phyloP scores from a whole-genome alignment of 2,797 vertebrate genomes.

The Enteromius anoplus region DNA sequence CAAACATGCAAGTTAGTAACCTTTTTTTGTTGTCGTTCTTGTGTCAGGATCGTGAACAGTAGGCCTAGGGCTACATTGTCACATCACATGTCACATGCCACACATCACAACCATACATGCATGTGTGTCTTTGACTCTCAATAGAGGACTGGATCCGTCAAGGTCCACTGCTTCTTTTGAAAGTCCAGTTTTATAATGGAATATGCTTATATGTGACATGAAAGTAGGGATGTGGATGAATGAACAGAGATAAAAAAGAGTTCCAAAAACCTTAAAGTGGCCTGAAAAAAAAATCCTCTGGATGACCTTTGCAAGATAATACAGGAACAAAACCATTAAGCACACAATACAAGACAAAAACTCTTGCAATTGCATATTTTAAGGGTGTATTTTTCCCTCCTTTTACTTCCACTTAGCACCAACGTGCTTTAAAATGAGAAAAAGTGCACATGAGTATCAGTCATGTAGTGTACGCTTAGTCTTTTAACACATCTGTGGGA shows the following conservation, averaged over 20 bases:
- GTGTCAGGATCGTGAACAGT: slow-evolving; percentile 2
- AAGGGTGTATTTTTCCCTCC: not conserved
- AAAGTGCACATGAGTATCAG: not conserved
- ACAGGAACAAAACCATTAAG: slow-evolving; percentile 4
- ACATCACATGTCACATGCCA: too few relatives aligned
- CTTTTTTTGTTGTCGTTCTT: slow-evolving; percentile 11
- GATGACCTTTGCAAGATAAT: slow-evolving; percentile 35
- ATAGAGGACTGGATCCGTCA: slow-evolving; percentile 20
- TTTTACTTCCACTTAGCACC: not conserved
- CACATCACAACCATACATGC: not conserved
- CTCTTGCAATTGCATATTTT: not conserved
- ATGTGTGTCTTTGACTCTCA: slow-evolving; percentile 42
- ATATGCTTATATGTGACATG: not conserved
- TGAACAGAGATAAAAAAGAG: slow-evolving; percentile 22
- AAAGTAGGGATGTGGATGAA: slow-evolving; percentile 31
- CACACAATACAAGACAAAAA: not conserved
- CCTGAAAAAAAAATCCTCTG: not conserved
- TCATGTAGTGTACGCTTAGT: not conserved
- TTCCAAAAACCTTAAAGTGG: slow-evolving; percentile 24
- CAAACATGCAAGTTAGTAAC: slow-evolving; percentile 15
- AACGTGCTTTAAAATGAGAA: not conserved
- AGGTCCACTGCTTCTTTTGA: slow-evolving; percentile 31
- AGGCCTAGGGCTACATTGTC: not conserved
- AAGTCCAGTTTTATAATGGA: slow-evolving; percentile 26
- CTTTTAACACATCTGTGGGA: slow-evolving; percentile 16